phyloP scores from a whole-genome alignment of 1,140 invertebrate species.

The Drosophila jambulina region DNA sequence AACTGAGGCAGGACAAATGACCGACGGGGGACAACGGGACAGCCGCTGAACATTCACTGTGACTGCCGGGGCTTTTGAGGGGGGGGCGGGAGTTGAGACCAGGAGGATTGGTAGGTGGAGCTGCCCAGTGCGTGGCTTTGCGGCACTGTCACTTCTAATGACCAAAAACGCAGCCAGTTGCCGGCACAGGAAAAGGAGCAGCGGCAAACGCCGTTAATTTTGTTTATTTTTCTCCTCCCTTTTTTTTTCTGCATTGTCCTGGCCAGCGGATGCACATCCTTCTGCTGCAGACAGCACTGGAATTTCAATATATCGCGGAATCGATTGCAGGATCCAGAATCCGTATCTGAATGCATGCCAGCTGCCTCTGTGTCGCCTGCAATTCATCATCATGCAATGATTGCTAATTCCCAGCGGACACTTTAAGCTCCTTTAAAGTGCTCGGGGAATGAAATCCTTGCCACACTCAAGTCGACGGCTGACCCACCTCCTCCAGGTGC shows the following conservation, averaged over 20 bases:
- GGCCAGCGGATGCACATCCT: slow-evolving; percentile 26
- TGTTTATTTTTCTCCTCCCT: slow-evolving; percentile 51
- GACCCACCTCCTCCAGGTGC: slow-evolving; percentile 16
- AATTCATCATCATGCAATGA: slow-evolving; percentile 45
- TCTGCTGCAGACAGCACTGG: slow-evolving; percentile 2
- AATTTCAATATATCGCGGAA: slow-evolving; percentile 49
- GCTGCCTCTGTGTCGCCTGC: slow-evolving; percentile 16
- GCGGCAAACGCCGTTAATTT: slow-evolving; percentile 61
- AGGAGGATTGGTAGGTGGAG: not conserved
- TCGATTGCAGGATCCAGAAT: slow-evolving; percentile 5
- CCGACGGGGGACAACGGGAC: slow-evolving; percentile 32
- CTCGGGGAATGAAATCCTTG: slow-evolving; percentile 8
- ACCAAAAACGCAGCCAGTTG: slow-evolving; percentile 41
- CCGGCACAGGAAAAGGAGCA: slow-evolving; percentile 31
- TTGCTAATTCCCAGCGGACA: slow-evolving; percentile 34
- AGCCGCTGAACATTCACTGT: slow-evolving; percentile 40
- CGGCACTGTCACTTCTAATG: slow-evolving; percentile 75
- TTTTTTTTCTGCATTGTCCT: slow-evolving; percentile 2
- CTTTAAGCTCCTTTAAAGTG: slow-evolving; percentile 49
- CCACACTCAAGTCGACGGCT: slow-evolving; percentile 55
- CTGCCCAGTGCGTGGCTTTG: slow-evolving; percentile 54
- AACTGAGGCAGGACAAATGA: slow-evolving; percentile 74
- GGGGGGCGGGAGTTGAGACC: not conserved
- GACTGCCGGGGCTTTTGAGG: not conserved
- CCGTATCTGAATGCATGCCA: slow-evolving; percentile 9